Base-by-base conservation (phyloP, 2,113 vertebrate genomes). In the Oophaga pumilio region DNA sequence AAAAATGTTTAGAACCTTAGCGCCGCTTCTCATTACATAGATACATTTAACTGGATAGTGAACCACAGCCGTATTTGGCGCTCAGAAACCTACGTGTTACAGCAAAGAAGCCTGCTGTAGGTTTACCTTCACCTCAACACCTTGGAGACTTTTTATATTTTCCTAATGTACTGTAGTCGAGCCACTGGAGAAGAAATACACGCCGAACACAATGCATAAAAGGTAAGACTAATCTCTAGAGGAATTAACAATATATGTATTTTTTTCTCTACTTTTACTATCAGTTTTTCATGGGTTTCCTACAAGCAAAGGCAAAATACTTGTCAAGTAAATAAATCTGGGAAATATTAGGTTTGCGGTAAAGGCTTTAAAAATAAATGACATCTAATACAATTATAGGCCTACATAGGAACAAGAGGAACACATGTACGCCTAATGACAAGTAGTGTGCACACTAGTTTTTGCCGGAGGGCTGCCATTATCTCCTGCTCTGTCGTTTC, bases 281-380 rank as follows among this genome's bases (percentile, higher is more conserved):
- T n/a, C n/a, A n/a, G n/a, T n/a, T n/a, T n/a, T n/a, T n/a, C n/a
- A n/a, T 43, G 14, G 50, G 53, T 24, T 76, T 62, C 18, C 76
- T 43, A 43, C 33, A 43, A 43, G 53, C n/a, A 76, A 76, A 60
- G 49, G 62, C 49, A n/a, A 56, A 86, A 57, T 80, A 79, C 76
- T 66, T 79, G 76, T 79, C 57, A 43, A 76, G 60, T 49, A 53
- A 64, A 86, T 69, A 79, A 78, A 78, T 86, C 49, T 86, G 15
- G 76, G 11, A 86, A 78, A 28, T 56, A 86, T 86, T 79, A 62
- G 76, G 59, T 57, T 86, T 86, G 76, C 49, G 57, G 49, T 86
- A 86, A 68, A 86, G 62, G 62, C 62, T 79, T 86, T 86, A 80
- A 86, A 84, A 79, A 68, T 78, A 86, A 86, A 86, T 86, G 60